Percentiles rank a stretch among this genome's conserved stretches.
These are phyloP conservation scores for Aramus guarauna DNA, from an alignment of 2,113 vertebrate genomes.

Conservation along the genomic window DNA sequence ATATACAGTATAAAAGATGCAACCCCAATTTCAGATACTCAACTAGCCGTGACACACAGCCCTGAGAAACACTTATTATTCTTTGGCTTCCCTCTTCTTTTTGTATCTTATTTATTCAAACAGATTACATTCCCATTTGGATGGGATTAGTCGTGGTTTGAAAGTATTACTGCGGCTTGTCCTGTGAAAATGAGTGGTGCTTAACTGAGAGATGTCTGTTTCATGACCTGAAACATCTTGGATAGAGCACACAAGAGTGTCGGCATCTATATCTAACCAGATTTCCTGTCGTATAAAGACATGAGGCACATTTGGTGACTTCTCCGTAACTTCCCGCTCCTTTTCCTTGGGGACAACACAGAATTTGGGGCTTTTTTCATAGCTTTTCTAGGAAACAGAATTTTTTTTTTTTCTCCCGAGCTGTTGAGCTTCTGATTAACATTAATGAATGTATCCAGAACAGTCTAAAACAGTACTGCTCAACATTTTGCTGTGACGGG, in stretches of 20 bases:
- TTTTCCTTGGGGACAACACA: background rate
- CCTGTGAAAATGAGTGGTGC: constrained; percentile 48
- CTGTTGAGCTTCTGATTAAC: background rate
- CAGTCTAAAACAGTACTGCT: background rate
- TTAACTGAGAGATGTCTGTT: constrained; percentile 36
- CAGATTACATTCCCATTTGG: constrained; percentile 64
- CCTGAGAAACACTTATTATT: background rate
- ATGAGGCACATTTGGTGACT: constrained; percentile 9
- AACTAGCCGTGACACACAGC: background rate
- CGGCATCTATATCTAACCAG: constrained; percentile 35
- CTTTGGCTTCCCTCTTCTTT: constrained; percentile 38
- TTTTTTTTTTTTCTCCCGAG: background rate
- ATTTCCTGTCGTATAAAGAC: constrained; percentile 22
- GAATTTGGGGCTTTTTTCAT: background rate
- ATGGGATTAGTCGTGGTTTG: constrained; percentile 55
- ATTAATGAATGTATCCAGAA: background rate
- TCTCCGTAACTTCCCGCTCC: background rate
- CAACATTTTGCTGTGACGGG: background rate
- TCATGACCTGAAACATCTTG: constrained; percentile 56
- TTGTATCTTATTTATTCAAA: constrained; percentile 58
- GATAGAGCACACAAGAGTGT: constrained; percentile 1
- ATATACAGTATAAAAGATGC: background rate
- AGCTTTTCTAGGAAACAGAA: background rate
- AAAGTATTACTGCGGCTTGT: constrained; percentile 50
- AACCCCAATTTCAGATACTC: background rate